Conservation (phyloP, 2,113 vertebrate genomes). For the Cavia aperea region DNA sequence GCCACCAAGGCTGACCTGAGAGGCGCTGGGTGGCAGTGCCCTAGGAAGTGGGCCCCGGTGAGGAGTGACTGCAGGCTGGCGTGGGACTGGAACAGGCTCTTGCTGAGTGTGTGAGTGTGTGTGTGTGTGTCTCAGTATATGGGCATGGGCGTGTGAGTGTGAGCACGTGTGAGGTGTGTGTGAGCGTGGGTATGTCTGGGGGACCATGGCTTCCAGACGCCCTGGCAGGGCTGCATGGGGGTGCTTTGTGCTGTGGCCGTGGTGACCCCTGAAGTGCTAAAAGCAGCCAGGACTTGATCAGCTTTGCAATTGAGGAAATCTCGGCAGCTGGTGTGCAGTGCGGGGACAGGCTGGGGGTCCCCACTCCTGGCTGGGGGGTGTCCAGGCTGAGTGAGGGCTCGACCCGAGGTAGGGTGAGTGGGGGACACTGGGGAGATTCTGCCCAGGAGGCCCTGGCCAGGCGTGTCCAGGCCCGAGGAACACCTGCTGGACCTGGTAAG, state of each 20-base stretch:
- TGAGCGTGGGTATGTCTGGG: not conserved
- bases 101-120: no score
- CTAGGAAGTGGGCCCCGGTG: not conserved
- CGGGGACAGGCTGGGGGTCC: not conserved
- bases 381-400: not conserved
- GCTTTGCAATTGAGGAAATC: not conserved
- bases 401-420: not conserved
- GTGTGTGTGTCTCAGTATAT: no score
- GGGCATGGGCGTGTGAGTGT: not conserved
- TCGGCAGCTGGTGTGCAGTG: not conserved
- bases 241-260: not conserved
- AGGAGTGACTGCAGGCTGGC: not conserved
- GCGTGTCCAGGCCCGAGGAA: not conserved
- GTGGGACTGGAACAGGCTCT: no score
- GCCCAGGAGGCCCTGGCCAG: fast-evolving
- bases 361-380: not conserved
- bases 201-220: not conserved
- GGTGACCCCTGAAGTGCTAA: conserved; percentile 13
- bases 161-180: no score
- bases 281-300: not conserved
- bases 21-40: not conserved
- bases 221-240: not conserved
- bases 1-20: not conserved
- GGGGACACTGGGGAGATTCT: not conserved
- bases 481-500: not conserved